Evolutionary conservation across 2,113 vertebrate species (phyloP).

Genomic region (Vanacampus margaritifer): DNA sequence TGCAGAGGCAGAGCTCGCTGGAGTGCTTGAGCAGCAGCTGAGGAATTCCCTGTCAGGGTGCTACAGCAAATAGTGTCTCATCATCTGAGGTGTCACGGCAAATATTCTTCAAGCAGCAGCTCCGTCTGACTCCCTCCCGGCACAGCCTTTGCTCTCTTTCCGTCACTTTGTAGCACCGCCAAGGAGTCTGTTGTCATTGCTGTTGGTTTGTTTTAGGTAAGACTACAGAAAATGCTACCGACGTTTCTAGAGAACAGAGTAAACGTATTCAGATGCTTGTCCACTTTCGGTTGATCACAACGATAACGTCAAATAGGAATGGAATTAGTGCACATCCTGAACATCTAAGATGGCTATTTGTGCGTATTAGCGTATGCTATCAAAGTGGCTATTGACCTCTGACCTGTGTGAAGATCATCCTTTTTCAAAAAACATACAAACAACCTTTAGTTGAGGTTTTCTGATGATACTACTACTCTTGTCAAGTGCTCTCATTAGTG

Average conservation of each 20-base stretch:
- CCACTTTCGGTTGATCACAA: neutral
- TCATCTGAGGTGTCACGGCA: slow-evolving; percentile 65
- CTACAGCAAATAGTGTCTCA: slow-evolving; percentile 79
- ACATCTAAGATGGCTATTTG: neutral
- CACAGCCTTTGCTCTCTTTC: neutral
- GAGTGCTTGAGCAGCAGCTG: slow-evolving; percentile 71
- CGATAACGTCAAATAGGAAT: neutral
- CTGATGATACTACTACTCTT: neutral
- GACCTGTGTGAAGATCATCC: neutral
- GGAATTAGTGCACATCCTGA: neutral
- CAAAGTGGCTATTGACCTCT: slow-evolving; percentile 8
- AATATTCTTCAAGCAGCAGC: slow-evolving; percentile 49
- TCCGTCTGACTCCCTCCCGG: neutral
- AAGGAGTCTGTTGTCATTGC: neutral
- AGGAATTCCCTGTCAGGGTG: slow-evolving; percentile 80
- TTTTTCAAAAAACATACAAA: slow-evolving; percentile 36
- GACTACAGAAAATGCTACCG: neutral
- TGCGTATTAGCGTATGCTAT: neutral
- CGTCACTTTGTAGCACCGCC: neutral
- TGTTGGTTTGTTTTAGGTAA: neutral
- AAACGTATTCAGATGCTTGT: neutral
- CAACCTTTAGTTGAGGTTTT: slow-evolving; percentile 13
- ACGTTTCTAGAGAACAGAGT: neutral
- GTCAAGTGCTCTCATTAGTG: slow-evolving; percentile 6
- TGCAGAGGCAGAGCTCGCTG: slow-evolving; percentile 55